Evolutionary conservation across 2,797 vertebrate genomes (phyloP).

Genomic region (Bradypus variegatus): DNA sequence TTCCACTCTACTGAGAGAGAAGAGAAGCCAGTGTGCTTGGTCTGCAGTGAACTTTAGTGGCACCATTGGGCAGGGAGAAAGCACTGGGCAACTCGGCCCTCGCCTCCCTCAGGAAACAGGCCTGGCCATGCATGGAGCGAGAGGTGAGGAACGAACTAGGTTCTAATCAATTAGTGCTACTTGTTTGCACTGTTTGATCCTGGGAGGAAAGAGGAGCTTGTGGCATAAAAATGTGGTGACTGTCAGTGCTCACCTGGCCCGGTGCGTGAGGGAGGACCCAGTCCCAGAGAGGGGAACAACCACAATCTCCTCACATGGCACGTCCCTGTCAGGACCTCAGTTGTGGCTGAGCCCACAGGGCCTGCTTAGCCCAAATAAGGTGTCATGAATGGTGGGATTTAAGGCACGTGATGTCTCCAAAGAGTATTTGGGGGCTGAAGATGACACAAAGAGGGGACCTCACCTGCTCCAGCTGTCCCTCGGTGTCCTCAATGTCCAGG

Average conservation of each 20-base stretch:
- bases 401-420: no score
- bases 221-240: rapidly evolving
- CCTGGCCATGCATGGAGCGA: neutral
- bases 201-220: neutral
- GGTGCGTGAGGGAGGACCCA: no score
- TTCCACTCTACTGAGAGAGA: no score
- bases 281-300: neutral
- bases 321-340: no score
- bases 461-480: slow-evolving; percentile 82
- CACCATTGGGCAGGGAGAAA: neutral
- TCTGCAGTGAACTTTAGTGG: neutral
- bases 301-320: no score
- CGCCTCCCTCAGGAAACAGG: neutral
- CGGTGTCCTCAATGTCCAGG: slow-evolving; percentile 75
- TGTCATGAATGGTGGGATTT: neutral
- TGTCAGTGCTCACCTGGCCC: no score
- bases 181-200: neutral
- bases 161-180: neutral
- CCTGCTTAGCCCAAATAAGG: neutral
- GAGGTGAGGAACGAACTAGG: no score
- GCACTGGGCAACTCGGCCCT: no score
- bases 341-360: neutral
- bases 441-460: neutral
- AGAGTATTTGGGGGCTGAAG: no score
- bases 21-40: neutral